Percentiles rank a stretch among this genome's conserved stretches.
Conservation (phyloP, 2,888 invertebrate species). For the Siphlonurus alternatus region DNA sequence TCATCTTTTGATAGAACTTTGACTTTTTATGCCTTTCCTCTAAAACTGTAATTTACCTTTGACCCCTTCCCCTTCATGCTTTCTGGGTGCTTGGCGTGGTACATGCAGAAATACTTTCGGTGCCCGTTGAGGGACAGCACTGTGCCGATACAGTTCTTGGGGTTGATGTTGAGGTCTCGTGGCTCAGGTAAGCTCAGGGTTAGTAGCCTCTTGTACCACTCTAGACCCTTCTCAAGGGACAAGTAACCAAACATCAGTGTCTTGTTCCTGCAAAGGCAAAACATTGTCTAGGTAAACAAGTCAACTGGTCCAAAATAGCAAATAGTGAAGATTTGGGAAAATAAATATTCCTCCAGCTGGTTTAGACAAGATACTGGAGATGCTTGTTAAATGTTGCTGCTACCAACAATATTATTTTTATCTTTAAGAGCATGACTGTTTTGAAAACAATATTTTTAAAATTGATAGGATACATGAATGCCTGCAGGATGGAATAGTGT, state of each 20-base stretch:
- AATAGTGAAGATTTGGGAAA: background rate
- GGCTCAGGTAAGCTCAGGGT: slow-evolving; percentile 72
- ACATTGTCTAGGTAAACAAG: background rate
- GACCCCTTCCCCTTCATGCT: slow-evolving; percentile 40
- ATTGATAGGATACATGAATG: too few relatives aligned
- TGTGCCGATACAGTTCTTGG: slow-evolving; percentile 91
- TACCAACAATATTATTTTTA: too few relatives aligned
- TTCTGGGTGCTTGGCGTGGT: slow-evolving; percentile 91
- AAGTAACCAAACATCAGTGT: slow-evolving; percentile 89
- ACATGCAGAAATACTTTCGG: slow-evolving; percentile 96
- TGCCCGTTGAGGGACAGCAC: slow-evolving; percentile 92
- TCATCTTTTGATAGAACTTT: too few relatives aligned
- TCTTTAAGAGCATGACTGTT: too few relatives aligned
- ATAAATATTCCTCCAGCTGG: slow-evolving; percentile 2
- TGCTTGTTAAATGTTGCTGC: too few relatives aligned
- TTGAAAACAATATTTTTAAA: too few relatives aligned
- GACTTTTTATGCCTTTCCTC: too few relatives aligned
- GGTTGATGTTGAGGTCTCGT: slow-evolving; percentile 75
- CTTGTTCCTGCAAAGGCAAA: slow-evolving; percentile 65
- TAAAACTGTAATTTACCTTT: too few relatives aligned
- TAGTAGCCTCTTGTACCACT: slow-evolving; percentile 85
- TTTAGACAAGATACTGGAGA: too few relatives aligned
- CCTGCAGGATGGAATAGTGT: too few relatives aligned
- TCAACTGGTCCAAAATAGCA: background rate
- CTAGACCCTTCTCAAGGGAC: slow-evolving; percentile 77